These are phyloP conservation scores for Ligdia adustata DNA, from an alignment of 2,888 invertebrate species.

Conservation along the genomic window DNA sequence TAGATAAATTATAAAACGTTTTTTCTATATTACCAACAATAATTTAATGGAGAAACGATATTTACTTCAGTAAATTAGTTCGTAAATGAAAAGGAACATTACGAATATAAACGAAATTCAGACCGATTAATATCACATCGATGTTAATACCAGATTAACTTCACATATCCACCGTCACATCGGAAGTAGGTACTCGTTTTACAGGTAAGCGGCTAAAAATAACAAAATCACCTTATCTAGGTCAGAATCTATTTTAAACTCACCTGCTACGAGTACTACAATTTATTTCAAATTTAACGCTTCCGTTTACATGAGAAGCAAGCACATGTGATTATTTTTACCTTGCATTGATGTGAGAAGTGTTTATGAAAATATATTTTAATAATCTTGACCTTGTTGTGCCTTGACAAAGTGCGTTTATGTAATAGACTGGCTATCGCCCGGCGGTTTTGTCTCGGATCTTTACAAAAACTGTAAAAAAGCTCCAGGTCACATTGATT, in stretches of 20 bases:
- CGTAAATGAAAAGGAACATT: too few relatives aligned
- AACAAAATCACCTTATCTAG: slow-evolving; percentile 19
- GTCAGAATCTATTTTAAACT: slow-evolving; percentile 27
- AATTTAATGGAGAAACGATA: too few relatives aligned
- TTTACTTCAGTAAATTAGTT: too few relatives aligned
- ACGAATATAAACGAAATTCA: neutral
- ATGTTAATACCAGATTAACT: neutral
- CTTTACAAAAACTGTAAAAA: too few relatives aligned
- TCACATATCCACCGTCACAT: neutral
- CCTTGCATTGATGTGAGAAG: slow-evolving; percentile 37
- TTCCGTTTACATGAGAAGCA: slow-evolving; percentile 38
- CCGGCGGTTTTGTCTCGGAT: too few relatives aligned
- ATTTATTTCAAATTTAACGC: slow-evolving; percentile 19
- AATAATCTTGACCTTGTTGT: slow-evolving; percentile 52
- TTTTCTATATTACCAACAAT: too few relatives aligned
- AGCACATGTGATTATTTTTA: slow-evolving; percentile 40
- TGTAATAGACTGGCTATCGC: too few relatives aligned
- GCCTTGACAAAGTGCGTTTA: slow-evolving; percentile 42
- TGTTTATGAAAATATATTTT: slow-evolving; percentile 40
- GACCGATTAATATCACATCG: neutral
- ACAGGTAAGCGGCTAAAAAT: neutral
- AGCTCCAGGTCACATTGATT: too few relatives aligned
- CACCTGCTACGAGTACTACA: slow-evolving; percentile 11
- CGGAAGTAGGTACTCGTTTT: slow-evolving; percentile 21
- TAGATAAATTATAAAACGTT: too few relatives aligned